phyloP scores from a whole-genome alignment of 2,888 invertebrate genomes.

The Zygothrica quintamaculata region DNA sequence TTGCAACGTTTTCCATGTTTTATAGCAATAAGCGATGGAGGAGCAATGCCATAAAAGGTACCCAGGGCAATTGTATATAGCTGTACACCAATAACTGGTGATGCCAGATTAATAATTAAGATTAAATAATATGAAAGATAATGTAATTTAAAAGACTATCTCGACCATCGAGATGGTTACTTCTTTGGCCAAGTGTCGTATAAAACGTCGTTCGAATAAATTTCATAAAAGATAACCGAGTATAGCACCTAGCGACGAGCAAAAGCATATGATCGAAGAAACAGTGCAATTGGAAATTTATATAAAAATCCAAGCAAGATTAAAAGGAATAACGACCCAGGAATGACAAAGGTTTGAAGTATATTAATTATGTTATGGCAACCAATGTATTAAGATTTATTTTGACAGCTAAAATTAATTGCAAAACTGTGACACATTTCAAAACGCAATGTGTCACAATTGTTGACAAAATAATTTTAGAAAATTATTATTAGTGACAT shows the following conservation, averaged over 20 bases:
- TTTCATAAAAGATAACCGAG: constrained; percentile 97
- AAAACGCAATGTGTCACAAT: too few species aligned
- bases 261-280: constrained; percentile 95
- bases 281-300: constrained; percentile 94
- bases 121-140: constrained; percentile 98
- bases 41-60: constrained; percentile 98
- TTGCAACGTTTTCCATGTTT: constrained; percentile 98
- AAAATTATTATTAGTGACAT: too few species aligned
- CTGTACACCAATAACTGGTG: constrained; percentile 98
- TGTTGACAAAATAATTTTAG: too few species aligned
- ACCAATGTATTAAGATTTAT: too few species aligned
- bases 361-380: constrained; percentile 78
- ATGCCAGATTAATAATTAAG: constrained; percentile 95
- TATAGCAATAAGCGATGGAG: constrained; percentile 98
- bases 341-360: constrained; percentile 99
- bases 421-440: too few species aligned
- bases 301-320: constrained; percentile 98
- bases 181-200: constrained; percentile 94
- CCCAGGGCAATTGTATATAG: constrained; percentile 96
- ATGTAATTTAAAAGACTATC: constrained; percentile 97
- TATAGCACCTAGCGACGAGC: constrained; percentile 98
- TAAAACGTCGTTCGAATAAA: constrained; percentile 93
- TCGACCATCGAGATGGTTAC: constrained; percentile 90
- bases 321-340: constrained; percentile 98
- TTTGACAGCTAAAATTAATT: too few species aligned